Evolutionary conservation across 2,888 invertebrate species (phyloP).

Genomic region (Muscina levida): DNA sequence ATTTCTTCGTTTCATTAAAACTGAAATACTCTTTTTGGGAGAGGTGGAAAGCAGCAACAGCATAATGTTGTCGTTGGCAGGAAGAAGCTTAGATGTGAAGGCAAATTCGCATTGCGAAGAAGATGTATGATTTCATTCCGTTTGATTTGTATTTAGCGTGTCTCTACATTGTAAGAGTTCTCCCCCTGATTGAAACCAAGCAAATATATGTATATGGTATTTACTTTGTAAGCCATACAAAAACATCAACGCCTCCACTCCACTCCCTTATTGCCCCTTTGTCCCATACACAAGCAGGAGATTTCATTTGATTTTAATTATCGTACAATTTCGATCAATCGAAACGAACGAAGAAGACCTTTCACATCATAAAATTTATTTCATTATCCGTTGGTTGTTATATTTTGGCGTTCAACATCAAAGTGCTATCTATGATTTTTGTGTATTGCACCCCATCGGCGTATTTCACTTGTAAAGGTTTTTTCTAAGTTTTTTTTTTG

Average conservation of each 20-base stretch:
- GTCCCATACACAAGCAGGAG: background rate
- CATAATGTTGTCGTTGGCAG: background rate
- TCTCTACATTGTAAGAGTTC: conserved; percentile 44
- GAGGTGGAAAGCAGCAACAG: background rate
- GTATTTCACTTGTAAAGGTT: no score
- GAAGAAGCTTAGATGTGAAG: no score
- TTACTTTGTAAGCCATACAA: no score
- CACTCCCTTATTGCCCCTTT: no score
- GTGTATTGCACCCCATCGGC: background rate
- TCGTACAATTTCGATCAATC: conserved; percentile 19
- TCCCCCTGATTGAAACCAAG: no score
- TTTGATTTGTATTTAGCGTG: conserved; percentile 60
- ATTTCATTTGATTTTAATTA: conserved; percentile 18
- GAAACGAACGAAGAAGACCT: background rate
- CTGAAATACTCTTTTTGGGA: conserved; percentile 13
- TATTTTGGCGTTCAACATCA: conserved; percentile 21
- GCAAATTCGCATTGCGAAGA: background rate
- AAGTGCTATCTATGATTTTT: conserved; percentile 11
- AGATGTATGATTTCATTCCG: conserved; percentile 41
- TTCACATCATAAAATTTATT: background rate
- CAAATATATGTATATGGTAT: no score
- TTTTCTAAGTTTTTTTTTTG: background rate
- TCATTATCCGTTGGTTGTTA: background rate
- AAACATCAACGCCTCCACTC: no score
- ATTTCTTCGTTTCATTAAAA: conserved; percentile 27